Conservation (phyloP, 2,888 invertebrate species). For the Parnassius orleans region DNA sequence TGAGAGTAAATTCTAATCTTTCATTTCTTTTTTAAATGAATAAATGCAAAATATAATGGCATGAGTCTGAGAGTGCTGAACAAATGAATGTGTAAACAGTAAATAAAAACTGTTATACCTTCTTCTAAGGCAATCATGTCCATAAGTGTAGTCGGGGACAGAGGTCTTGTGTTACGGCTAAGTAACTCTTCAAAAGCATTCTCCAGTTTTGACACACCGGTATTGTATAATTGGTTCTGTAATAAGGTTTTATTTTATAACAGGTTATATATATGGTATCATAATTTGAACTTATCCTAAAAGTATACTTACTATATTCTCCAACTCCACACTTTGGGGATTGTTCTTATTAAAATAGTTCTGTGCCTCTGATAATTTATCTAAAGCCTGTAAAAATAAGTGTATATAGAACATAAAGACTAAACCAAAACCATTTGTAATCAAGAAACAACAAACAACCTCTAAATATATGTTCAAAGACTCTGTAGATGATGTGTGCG, state of each 20-base stretch:
- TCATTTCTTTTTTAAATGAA: no score
- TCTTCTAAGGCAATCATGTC: constrained; percentile 94
- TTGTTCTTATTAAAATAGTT: constrained; percentile 96
- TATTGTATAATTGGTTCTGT: constrained; percentile 86
- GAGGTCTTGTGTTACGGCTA: constrained; percentile 91
- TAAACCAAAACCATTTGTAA: no score
- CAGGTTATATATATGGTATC: no score
- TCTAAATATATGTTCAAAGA: constrained; percentile 74
- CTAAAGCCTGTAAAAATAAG: constrained; percentile 87
- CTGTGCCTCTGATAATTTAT: constrained; percentile 91
- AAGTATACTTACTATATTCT: constrained; percentile 88
- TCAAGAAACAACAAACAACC: constrained; percentile 41
- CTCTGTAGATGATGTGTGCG: constrained; percentile 83
- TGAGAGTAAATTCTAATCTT: no score
- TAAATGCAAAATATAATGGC: no score
- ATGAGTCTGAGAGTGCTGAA: no score
- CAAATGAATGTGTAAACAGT: no score
- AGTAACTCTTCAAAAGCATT: constrained; percentile 93
- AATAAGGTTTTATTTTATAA: constrained; percentile 34
- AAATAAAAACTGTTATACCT: constrained; percentile 67
- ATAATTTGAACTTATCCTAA: no score
- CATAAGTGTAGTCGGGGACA: constrained; percentile 92
- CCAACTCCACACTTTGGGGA: constrained; percentile 95
- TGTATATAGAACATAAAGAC: constrained; percentile 38
- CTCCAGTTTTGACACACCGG: constrained; percentile 92